Evolutionary conservation across 2,113 vertebrate genomes (phyloP).

Genomic region (Leptobrachium leishanense): DNA sequence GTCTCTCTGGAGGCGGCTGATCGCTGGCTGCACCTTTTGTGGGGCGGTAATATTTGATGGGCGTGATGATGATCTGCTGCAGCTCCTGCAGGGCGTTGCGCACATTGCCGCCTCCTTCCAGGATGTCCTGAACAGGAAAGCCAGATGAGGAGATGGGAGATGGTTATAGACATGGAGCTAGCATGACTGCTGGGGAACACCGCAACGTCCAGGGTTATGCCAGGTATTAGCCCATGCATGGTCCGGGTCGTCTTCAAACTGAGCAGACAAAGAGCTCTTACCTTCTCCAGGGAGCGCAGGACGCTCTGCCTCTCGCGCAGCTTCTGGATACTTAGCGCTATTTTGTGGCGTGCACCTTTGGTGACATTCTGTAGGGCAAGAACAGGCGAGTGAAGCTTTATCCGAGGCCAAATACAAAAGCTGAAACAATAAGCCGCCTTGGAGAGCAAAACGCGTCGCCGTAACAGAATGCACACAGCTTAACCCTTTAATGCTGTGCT

Average conservation of each 20-base stretch:
- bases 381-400: neutral
- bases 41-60: constrained; percentile 82
- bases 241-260: too few species aligned
- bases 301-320: constrained; percentile 85
- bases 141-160: too few species aligned
- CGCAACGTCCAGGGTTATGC: too few species aligned
- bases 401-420: too few species aligned
- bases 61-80: constrained; percentile 89
- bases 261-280: constrained; percentile 49
- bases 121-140: constrained; percentile 74
- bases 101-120: constrained; percentile 92
- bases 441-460: too few species aligned
- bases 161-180: too few species aligned
- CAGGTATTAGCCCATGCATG: too few species aligned
- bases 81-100: constrained; percentile 89
- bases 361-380: constrained; percentile 80
- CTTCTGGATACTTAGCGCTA: constrained; percentile 93
- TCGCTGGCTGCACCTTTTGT: constrained; percentile 49
- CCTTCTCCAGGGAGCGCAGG: constrained; percentile 90
- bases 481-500: too few species aligned
- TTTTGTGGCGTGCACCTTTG: constrained; percentile 92
- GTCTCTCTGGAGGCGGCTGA: constrained; percentile 35
- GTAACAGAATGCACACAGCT: too few species aligned
- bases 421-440: too few species aligned
- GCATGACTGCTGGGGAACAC: too few species aligned